Conservation (phyloP, 2,113 vertebrate species). For the Zingel zingel region DNA sequence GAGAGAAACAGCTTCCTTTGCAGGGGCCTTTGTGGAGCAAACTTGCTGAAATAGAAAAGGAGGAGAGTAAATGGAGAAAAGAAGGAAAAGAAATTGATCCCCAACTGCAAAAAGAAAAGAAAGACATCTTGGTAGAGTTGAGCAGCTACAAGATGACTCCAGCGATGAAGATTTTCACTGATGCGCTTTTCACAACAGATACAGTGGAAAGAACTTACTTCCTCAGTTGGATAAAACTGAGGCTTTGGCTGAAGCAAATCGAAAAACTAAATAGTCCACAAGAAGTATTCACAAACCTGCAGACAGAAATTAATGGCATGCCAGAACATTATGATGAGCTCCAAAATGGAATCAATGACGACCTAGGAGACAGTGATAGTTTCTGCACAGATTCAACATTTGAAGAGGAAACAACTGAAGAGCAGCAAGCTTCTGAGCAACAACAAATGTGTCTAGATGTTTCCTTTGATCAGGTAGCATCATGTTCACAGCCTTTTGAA, state of each 20-base stretch:
- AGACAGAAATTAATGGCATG: slow-evolving; percentile 7
- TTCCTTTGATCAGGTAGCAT: slow-evolving; percentile 3
- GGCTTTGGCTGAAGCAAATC: slow-evolving; percentile 62
- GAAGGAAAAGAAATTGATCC: slow-evolving; percentile 18
- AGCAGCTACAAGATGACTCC: slow-evolving; percentile 73
- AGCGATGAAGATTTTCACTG: slow-evolving; percentile 77
- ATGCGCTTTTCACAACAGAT: slow-evolving; percentile 65
- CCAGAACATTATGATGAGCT: slow-evolving; percentile 26
- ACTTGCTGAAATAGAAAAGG: slow-evolving; percentile 73
- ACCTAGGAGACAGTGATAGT: slow-evolving; percentile 37
- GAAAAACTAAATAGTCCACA: slow-evolving; percentile 39
- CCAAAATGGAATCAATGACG: slow-evolving; percentile 11
- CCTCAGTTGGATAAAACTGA: slow-evolving; percentile 79
- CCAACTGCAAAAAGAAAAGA: slow-evolving; percentile 60
- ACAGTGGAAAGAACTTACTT: slow-evolving; percentile 76
- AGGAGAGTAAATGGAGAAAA: slow-evolving; percentile 61
- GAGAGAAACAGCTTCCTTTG: slow-evolving; percentile 72
- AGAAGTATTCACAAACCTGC: slow-evolving; percentile 5
- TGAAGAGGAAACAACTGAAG: slow-evolving; percentile 34
- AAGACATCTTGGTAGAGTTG: slow-evolving; percentile 52
- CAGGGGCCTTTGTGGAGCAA: slow-evolving; percentile 75
- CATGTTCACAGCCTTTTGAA: slow-evolving; percentile 22
- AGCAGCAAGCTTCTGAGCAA: slow-evolving; percentile 15
- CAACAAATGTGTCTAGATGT: slow-evolving; percentile 14
- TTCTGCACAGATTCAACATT: slow-evolving; percentile 58